These are phyloP conservation scores for Globicephala melas DNA, from an alignment of 2,113 vertebrate species.

Conservation along the genomic window DNA sequence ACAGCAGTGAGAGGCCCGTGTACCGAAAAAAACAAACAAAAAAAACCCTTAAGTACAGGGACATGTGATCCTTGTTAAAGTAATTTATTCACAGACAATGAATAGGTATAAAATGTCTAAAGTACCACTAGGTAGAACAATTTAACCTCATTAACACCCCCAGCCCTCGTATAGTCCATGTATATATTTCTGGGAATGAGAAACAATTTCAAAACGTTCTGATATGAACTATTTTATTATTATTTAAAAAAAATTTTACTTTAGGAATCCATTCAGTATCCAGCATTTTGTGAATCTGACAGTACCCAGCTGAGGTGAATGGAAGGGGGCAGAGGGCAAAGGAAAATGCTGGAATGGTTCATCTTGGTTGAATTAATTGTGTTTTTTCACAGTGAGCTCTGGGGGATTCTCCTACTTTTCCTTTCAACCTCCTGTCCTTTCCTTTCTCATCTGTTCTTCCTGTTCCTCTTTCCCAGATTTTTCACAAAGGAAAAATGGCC, in stretches of 20 bases:
- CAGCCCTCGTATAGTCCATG: background rate
- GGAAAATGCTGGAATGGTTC: background rate
- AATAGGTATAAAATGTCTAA: background rate
- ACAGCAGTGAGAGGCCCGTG: no score
- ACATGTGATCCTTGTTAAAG: background rate
- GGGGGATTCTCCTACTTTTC: background rate
- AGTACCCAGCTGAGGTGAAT: background rate
- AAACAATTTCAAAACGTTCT: slow-evolving; percentile 23
- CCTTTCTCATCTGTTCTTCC: background rate
- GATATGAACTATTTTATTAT: background rate
- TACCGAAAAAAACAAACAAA: no score
- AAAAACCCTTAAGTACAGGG: background rate
- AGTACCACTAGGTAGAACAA: slow-evolving; percentile 9
- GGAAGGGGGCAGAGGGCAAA: background rate
- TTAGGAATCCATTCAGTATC: background rate
- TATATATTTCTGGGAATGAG: background rate
- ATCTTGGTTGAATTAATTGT: background rate
- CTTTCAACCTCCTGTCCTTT: background rate
- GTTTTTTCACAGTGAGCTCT: background rate
- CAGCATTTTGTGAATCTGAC: background rate
- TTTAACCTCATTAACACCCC: slow-evolving; percentile 10
- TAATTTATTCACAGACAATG: slow-evolving; percentile 23
- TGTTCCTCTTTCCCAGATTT: background rate
- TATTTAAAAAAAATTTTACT: background rate
- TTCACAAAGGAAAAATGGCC: slow-evolving; percentile 26